These are phyloP conservation scores for Drosophila pruinosa DNA, from an alignment of 1,140 invertebrate species.

Conservation along the genomic window DNA sequence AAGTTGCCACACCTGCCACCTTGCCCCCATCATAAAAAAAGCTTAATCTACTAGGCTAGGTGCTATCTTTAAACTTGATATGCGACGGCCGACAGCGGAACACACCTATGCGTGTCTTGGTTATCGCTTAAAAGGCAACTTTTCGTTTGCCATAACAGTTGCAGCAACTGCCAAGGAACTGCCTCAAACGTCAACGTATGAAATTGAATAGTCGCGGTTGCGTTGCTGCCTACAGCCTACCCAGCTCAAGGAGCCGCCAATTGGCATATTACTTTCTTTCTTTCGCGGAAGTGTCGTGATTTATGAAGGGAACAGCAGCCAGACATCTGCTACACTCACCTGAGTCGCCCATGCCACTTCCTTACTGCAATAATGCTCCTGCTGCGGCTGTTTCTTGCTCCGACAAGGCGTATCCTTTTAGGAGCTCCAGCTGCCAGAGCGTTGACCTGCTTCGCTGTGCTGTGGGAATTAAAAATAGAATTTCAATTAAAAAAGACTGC, in stretches of 20 bases:
- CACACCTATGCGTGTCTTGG: slow-evolving; percentile 66
- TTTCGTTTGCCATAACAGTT: slow-evolving; percentile 52
- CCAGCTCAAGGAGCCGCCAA: not conserved
- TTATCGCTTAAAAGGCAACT: slow-evolving; percentile 45
- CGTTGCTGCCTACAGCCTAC: slow-evolving; percentile 36
- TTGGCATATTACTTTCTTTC: slow-evolving; percentile 3
- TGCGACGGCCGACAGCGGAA: no score
- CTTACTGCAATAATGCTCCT: not conserved
- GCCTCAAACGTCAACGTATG: slow-evolving; percentile 62
- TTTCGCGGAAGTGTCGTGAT: slow-evolving; percentile 25
- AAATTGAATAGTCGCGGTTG: slow-evolving; percentile 79
- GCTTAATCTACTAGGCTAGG: slow-evolving; percentile 39
- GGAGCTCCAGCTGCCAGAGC: slow-evolving; percentile 31
- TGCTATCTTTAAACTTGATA: slow-evolving; percentile 64
- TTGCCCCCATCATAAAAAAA: not conserved
- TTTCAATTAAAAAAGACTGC: slow-evolving; percentile 65
- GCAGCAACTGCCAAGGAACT: slow-evolving; percentile 38
- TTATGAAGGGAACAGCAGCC: slow-evolving; percentile 40
- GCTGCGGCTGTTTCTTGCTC: not conserved
- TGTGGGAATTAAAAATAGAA: slow-evolving; percentile 67
- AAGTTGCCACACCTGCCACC: slow-evolving; percentile 35
- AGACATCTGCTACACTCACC: slow-evolving; percentile 45
- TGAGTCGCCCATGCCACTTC: slow-evolving; percentile 58
- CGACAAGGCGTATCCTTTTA: slow-evolving; percentile 31
- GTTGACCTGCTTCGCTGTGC: slow-evolving; percentile 44